These are phyloP conservation scores for Barnardius zonarius DNA, from an alignment of 2,113 vertebrate species.

Conservation along the genomic window DNA sequence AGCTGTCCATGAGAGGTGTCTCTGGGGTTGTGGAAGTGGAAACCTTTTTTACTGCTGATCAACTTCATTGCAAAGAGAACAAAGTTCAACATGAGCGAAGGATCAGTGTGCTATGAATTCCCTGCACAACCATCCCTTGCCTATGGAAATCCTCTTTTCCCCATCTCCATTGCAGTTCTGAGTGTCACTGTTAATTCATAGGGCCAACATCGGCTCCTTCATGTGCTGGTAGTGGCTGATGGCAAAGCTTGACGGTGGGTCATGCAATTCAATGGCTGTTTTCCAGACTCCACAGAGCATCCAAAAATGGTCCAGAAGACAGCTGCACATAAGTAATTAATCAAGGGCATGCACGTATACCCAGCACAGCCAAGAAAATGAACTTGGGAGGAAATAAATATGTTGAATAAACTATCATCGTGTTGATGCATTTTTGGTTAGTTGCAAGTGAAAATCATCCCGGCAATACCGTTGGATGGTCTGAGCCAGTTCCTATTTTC, in stretches of 20 bases:
- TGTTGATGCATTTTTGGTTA: not conserved
- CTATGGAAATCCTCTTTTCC: not conserved
- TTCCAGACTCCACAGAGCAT: not conserved
- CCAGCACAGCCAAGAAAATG: not conserved
- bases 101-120: not conserved
- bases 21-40: not conserved
- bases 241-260: not conserved
- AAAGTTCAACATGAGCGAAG: not conserved
- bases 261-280: not conserved
- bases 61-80: not conserved
- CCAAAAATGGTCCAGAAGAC: not conserved
- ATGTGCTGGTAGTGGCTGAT: not conserved
- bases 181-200: fast-evolving
- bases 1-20: not conserved
- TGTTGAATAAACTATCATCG: not conserved
- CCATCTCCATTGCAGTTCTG: not conserved
- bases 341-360: not conserved
- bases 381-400: not conserved
- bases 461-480: not conserved
- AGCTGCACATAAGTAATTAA: not conserved
- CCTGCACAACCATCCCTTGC: not conserved
- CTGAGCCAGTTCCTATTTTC: not conserved
- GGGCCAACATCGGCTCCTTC: not conserved
- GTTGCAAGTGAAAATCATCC: not conserved
- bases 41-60: not conserved